Percentiles rank a stretch among this genome's conserved stretches.
Conservation (phyloP, 2,113 vertebrate species). For the Crotalus viridis region DNA sequence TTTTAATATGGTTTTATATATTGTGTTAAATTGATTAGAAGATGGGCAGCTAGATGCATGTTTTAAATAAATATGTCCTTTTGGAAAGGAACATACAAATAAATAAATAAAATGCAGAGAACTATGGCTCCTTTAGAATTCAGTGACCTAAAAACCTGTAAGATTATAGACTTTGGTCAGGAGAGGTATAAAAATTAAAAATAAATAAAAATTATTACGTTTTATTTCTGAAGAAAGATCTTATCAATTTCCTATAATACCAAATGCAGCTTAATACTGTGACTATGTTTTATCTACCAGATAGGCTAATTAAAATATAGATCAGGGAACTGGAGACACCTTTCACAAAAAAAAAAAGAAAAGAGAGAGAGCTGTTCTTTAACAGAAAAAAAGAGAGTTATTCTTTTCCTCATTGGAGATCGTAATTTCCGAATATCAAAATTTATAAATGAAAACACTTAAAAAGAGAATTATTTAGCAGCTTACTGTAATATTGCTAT, state of each 20-base stretch:
- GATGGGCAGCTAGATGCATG: not conserved
- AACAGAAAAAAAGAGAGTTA: not conserved
- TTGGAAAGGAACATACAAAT: not conserved
- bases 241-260: not conserved
- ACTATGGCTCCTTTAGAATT: not conserved
- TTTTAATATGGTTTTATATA: not conserved
- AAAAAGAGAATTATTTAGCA: conserved; percentile 43
- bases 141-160: not conserved
- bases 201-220: not conserved
- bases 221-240: not conserved
- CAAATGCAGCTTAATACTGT: not conserved
- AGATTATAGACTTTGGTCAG: not conserved
- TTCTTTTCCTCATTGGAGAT: not conserved
- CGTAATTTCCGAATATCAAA: not conserved
- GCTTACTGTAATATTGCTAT: conserved; percentile 95
- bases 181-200: not conserved
- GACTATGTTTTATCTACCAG: not conserved
- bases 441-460: not conserved
- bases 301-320: not conserved
- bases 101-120: not conserved
- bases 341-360: not conserved
- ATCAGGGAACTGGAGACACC: not conserved
- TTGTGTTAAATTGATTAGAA: not conserved
- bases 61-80: not conserved
- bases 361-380: not conserved